Evolutionary conservation across 1,140 invertebrate species (phyloP).

Genomic region (Pemphigus obesinymphae): DNA sequence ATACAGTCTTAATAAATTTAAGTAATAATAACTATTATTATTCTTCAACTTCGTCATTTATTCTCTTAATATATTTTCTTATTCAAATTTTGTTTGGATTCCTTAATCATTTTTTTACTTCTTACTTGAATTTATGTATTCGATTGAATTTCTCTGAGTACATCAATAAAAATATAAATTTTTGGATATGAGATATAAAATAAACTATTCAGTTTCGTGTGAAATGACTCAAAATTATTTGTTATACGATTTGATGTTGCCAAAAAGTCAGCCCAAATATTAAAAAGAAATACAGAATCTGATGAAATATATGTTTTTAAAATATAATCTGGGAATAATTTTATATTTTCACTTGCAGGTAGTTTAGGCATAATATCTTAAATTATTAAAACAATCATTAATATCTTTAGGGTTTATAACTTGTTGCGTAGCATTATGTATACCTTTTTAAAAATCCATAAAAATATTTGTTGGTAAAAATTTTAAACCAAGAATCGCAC

Average conservation of each 20-base stretch:
- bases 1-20: background rate
- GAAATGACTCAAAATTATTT: background rate
- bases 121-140: background rate
- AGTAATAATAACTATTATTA: background rate
- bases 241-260: background rate
- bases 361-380: background rate
- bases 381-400: background rate
- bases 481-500: no score
- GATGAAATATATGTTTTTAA: background rate
- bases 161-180: background rate
- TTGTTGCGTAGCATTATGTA: no score
- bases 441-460: no score
- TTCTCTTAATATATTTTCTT: background rate
- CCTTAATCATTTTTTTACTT: background rate
- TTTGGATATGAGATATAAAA: background rate
- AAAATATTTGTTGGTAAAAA: no score
- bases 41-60: background rate
- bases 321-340: background rate
- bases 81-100: background rate
- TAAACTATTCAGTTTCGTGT: background rate
- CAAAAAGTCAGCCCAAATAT: background rate
- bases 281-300: background rate
- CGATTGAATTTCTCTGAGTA: no score
- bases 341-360: background rate
- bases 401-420: background rate